phyloP scores from a whole-genome alignment of 2,113 vertebrate genomes.

The Colaptes auratus region DNA sequence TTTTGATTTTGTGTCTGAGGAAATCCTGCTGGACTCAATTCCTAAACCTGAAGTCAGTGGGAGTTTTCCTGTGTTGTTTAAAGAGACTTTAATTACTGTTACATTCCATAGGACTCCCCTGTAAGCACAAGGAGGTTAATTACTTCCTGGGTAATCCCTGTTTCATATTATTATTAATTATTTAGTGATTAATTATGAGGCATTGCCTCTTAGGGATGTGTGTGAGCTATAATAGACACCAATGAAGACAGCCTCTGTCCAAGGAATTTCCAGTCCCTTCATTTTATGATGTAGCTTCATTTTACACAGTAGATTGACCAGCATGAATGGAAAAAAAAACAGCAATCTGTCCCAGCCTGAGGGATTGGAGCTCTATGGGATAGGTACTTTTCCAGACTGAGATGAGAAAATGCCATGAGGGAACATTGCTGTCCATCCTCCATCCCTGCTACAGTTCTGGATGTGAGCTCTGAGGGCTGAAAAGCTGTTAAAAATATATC shows the following conservation, averaged over 20 bases:
- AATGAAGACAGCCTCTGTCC: not conserved
- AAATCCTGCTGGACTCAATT: not conserved
- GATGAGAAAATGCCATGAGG: rapidly evolving
- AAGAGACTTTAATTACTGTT: slow-evolving; percentile 36
- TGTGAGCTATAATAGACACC: not conserved
- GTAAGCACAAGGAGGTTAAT: slow-evolving; percentile 40
- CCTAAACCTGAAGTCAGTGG: not conserved
- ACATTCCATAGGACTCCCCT: not conserved
- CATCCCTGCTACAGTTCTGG: not conserved
- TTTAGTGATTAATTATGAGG: slow-evolving; percentile 50
- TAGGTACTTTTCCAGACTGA: not conserved
- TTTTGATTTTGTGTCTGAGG: not conserved
- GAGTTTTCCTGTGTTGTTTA: not conserved
- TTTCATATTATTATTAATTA: slow-evolving; percentile 47
- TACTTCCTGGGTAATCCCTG: slow-evolving; percentile 27
- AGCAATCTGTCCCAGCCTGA: not conserved
- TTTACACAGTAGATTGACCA: not conserved
- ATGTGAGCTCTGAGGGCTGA: slow-evolving; percentile 18
- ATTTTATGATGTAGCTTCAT: not conserved
- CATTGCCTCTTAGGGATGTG: not conserved
- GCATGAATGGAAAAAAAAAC: not conserved
- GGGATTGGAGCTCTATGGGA: not conserved
- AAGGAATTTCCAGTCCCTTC: not conserved
- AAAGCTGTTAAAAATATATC: slow-evolving; percentile 20
- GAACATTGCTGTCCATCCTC: not conserved